A percentile compares a stretch with the other conserved stretches of the same genome.
These are phyloP conservation scores for Chamaea fasciata DNA, from an alignment of 2,113 vertebrate genomes.

Conservation along the genomic window DNA sequence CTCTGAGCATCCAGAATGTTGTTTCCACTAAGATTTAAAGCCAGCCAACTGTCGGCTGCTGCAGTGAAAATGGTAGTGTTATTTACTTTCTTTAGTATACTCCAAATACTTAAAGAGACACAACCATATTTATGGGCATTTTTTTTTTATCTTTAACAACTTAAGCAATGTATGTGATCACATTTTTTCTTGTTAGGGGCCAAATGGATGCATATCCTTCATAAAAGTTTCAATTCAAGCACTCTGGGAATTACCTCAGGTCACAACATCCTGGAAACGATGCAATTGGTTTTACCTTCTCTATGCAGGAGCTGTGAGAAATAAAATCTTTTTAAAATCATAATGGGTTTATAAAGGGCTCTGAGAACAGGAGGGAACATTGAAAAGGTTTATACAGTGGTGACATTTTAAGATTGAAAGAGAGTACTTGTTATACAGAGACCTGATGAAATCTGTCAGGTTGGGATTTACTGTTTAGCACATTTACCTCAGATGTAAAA, in stretches of 20 bases:
- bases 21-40: slow-evolving; percentile 63
- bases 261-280: slow-evolving; percentile 23
- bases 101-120: slow-evolving; percentile 58
- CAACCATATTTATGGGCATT: slow-evolving; percentile 6
- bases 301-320: slow-evolving; percentile 35
- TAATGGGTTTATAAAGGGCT: slow-evolving; percentile 65
- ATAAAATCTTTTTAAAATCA: slow-evolving; percentile 55
- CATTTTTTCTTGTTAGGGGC: slow-evolving; percentile 40
- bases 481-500: background rate
- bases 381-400: slow-evolving; percentile 31
- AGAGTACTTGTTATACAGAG: slow-evolving; percentile 42
- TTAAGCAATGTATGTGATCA: background rate
- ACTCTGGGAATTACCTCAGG: slow-evolving; percentile 28
- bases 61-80: slow-evolving; percentile 16
- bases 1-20: slow-evolving; percentile 50
- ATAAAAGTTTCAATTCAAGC: slow-evolving; percentile 44
- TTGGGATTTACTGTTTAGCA: slow-evolving; percentile 40
- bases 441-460: slow-evolving; percentile 45
- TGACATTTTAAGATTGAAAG: slow-evolving; percentile 51
- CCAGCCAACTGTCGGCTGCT: slow-evolving; percentile 34
- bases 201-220: slow-evolving; percentile 2
- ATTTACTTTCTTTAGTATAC: slow-evolving; percentile 34
- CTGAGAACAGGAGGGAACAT: slow-evolving; percentile 29
- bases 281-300: slow-evolving; percentile 55
- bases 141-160: slow-evolving; percentile 33